Conservation (phyloP, 2,888 invertebrate species). For the Apotomis betuletana region DNA sequence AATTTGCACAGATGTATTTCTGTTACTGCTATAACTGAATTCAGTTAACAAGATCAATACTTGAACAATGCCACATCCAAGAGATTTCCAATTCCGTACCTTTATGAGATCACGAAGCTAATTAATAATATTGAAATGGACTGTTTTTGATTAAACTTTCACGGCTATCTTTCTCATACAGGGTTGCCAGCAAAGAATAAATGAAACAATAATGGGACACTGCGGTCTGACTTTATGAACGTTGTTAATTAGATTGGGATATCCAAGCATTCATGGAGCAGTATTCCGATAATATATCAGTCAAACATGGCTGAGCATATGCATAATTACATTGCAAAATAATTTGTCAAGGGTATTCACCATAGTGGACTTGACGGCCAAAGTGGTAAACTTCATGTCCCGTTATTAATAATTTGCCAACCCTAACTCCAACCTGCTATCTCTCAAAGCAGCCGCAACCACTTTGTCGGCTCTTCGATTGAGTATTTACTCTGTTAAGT, state of each 20-base stretch:
- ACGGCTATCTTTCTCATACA: slow-evolving; percentile 21
- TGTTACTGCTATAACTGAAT: too few species aligned
- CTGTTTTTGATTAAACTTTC: slow-evolving; percentile 38
- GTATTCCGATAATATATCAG: too few species aligned
- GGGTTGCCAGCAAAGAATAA: slow-evolving; percentile 19
- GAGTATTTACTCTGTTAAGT: slow-evolving; percentile 39
- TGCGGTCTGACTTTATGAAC: background rate
- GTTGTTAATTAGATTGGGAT: background rate
- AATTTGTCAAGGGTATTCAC: too few species aligned
- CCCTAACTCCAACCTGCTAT: slow-evolving; percentile 28
- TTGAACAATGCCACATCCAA: slow-evolving; percentile 11
- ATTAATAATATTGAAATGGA: slow-evolving; percentile 42
- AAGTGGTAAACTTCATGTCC: background rate
- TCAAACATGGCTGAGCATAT: too few species aligned
- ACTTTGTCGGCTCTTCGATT: slow-evolving; percentile 31
- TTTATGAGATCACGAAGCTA: slow-evolving; percentile 2
- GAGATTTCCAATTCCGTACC: background rate
- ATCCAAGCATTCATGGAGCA: too few species aligned
- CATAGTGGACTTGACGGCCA: too few species aligned
- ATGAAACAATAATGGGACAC: background rate
- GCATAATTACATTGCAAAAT: too few species aligned
- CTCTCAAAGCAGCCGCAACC: slow-evolving; percentile 32
- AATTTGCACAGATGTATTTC: too few species aligned
- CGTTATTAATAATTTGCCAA: slow-evolving; percentile 16
- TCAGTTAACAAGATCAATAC: too few species aligned